These are phyloP conservation scores for Eptatretus burgeri DNA, from an alignment of 2,113 vertebrate genomes.

Conservation along the genomic window DNA sequence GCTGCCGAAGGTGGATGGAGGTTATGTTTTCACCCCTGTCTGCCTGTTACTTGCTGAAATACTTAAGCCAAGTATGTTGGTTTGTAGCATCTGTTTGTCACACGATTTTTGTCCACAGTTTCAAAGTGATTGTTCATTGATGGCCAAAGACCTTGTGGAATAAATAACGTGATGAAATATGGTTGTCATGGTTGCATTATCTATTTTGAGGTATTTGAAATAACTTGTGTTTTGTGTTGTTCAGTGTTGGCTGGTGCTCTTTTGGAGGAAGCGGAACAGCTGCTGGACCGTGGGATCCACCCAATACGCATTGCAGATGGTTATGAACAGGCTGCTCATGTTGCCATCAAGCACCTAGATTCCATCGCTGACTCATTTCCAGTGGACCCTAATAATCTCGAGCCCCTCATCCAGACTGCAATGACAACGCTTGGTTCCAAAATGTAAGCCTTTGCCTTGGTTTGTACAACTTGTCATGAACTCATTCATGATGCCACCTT, in stretches of 20 bases:
- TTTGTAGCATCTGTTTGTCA: no score
- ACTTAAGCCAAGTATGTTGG: no score
- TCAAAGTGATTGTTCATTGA: no score
- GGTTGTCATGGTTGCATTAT: neutral
- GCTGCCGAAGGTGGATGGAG: no score
- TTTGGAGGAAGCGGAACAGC: constrained; percentile 62
- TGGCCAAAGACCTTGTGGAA: no score
- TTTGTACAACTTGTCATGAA: no score
- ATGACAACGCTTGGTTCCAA: constrained; percentile 91
- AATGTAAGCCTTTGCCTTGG: constrained; percentile 32
- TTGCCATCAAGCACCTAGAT: constrained; percentile 54
- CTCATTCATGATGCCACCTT: no score
- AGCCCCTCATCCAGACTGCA: constrained; percentile 71
- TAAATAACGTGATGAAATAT: neutral
- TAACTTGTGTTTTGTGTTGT: neutral
- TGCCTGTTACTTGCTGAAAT: no score
- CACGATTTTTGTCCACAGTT: no score
- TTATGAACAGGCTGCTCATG: constrained; percentile 59
- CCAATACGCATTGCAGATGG: constrained; percentile 78
- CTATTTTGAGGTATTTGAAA: neutral
- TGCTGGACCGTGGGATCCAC: constrained; percentile 74
- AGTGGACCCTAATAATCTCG: constrained; percentile 38
- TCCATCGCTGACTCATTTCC: constrained; percentile 57
- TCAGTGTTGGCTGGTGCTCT: constrained; percentile 64
- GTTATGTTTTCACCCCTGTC: no score